Base-by-base conservation (phyloP, 2,888 invertebrate species). In the Leptopilina syphax region DNA sequence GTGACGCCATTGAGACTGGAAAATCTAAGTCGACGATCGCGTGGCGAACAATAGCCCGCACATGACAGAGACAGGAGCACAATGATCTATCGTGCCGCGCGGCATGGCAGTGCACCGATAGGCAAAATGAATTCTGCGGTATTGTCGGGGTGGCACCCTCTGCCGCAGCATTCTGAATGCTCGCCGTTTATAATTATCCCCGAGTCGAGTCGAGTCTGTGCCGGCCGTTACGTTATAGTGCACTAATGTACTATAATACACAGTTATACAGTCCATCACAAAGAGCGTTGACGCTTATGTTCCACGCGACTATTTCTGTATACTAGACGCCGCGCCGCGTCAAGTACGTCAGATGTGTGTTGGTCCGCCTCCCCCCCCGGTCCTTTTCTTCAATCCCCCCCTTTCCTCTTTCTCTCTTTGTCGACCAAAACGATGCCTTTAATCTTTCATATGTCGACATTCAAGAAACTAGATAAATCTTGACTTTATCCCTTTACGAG, bases 181-280 rank as follows among this genome's bases (percentile, higher is more conserved):
- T 77, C 67, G 77, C 79, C 81, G 86, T 88, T 88, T 89, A 89
- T 89, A 89, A 89, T 88, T 89, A 89, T 88, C 86, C 81, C 78
- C 83, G 80, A 82, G 84, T 83, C 83, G 80, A 82, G 84, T 83
- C 82, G 79, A 81, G 70, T 78, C 79, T 77, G 78, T 79, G 54
- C 68, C 65, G 34, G 80, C 70, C 80, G 63, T 50, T 50, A 73
- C 54, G 34, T 70, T 57, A 57, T 50, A 73, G 57, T 70, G 54
- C 70, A 70, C 27, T 27, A 34, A 57, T 76, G 67, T 79, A 80
- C 78, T 77, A 80, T 77, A 67, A 80, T 81, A 81, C 77, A 78
- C 79, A 78, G 65, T 68, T 63, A 63, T 6, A 80, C 76, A 83
- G 82, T 79, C 79, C 81, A 81, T 81, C 81, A 81, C 82, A 78